Evolutionary conservation across 2,888 invertebrate species (phyloP), one percentile per base, ranked within the genome.

Genomic region (Acronicta aceris): DNA sequence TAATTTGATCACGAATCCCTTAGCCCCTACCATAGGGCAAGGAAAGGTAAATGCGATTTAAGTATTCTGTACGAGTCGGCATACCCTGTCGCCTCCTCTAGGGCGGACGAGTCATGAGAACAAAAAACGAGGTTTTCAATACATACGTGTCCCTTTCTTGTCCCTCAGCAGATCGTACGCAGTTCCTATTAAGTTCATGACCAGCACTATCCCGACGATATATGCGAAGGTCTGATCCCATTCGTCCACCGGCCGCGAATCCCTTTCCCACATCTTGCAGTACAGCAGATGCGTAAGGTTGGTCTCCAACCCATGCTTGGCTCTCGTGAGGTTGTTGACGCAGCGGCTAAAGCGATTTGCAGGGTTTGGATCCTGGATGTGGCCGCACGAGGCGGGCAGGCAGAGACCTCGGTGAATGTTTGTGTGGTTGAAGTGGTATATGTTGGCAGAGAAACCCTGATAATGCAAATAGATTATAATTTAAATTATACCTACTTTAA

Each of bases 351-450:
- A 89, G 59, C 81, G 84, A 0, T 17, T 42, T 10, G 53, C 50
- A 5, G 55, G 38, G 3, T 67, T 56, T 0, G 65, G 5, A 5
- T 58, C 79, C 10, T 40, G 52, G 25, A 80, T 48, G 49, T 75
- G 77, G 0, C 62, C 54, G 66, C 89, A 88, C 7, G 84, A 81
- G 27, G 81, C 62, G 17, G 79, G 65, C 17, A 89, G 64, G 66
- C 90, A 90, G 65, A 83, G 80, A 12, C 89, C 90, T 15, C 91
- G 86, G 70, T 90, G 87, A 5, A 91, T 71, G 15, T 77, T 79
- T 0, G 85, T 82, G 71, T 85, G 89, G 71, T 91, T 86, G 82
- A 88, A 91, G 66, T 85, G 74, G 42, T 77, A 82, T 2, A 66
- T 74, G 54, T 83, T 78, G 1, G 72, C 62, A 0, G 89, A 88